Evolutionary conservation across 1,140 invertebrate genomes (phyloP).

Genomic region (Aculops lycopersici): DNA sequence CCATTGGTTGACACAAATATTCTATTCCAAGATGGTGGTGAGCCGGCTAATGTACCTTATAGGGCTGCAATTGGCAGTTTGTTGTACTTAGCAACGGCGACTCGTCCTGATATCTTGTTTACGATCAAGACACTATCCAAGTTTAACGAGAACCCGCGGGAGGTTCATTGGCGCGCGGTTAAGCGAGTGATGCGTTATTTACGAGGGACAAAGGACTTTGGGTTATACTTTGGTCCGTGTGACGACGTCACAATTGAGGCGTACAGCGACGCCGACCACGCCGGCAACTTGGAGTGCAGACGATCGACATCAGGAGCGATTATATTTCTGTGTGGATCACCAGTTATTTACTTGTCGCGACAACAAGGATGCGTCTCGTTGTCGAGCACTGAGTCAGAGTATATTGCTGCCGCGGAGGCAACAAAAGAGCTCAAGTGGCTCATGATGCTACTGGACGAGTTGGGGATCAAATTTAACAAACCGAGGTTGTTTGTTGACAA

Average conservation of each 20-base stretch:
- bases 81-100: slow-evolving; percentile 6
- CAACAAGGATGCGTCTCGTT: slow-evolving; percentile 6
- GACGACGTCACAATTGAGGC: slow-evolving; percentile 1
- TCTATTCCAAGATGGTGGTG: background rate
- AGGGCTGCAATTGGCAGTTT: slow-evolving; percentile 6
- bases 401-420: slow-evolving; percentile 6
- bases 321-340: slow-evolving; percentile 12
- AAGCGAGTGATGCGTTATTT: slow-evolving; percentile 13
- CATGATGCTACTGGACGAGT: slow-evolving; percentile 10
- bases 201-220: slow-evolving; percentile 10
- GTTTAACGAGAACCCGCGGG: slow-evolving; percentile 7
- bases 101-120: slow-evolving; percentile 11
- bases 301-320: slow-evolving; percentile 12
- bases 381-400: slow-evolving; percentile 8
- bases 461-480: slow-evolving; percentile 1
- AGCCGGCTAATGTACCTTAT: slow-evolving; percentile 5
- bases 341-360: slow-evolving; percentile 10
- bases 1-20: background rate
- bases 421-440: slow-evolving; percentile 13
- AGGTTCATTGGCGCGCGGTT: slow-evolving; percentile 10
- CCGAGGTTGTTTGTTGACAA: slow-evolving; percentile 13
- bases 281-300: slow-evolving; percentile 10
- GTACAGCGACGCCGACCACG: slow-evolving; percentile 16
- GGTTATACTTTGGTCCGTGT: slow-evolving; percentile 9
- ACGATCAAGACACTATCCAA: slow-evolving; percentile 7